These are phyloP conservation scores for Laticauda colubrina DNA, from an alignment of 2,113 vertebrate genomes.

Conservation along the genomic window DNA sequence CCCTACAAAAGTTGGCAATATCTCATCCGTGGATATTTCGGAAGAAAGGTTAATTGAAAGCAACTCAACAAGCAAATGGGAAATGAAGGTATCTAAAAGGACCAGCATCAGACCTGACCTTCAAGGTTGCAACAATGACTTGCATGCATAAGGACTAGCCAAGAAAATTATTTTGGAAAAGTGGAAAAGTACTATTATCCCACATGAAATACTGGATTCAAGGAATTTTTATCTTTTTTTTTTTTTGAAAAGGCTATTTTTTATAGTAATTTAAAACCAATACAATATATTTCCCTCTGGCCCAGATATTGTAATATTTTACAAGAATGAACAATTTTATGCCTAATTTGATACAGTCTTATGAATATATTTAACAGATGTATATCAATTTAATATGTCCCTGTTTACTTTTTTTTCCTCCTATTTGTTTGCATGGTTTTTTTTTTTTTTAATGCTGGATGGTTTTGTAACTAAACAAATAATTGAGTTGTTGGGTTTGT, in stretches of 20 bases:
- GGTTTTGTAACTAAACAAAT: neutral
- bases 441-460: neutral
- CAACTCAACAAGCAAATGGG: neutral
- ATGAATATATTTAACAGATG: neutral
- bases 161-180: neutral
- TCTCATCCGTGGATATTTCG: neutral
- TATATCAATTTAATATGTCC: neutral
- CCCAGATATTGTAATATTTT: neutral
- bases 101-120: neutral
- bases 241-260: neutral
- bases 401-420: neutral
- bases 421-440: neutral
- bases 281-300: neutral
- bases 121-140: neutral
- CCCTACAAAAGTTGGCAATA: neutral
- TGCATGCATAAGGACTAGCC: neutral
- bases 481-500: neutral
- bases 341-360: neutral
- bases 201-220: neutral
- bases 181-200: neutral
- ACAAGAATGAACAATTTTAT: neutral
- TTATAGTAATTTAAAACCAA: neutral
- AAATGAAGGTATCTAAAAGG: neutral
- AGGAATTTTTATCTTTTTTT: neutral
- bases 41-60: neutral